A percentile compares a stretch with the other conserved stretches of the same genome.
Evolutionary conservation across 2,888 invertebrate genomes (phyloP).

Genomic region (Xestia c-nigrum): DNA sequence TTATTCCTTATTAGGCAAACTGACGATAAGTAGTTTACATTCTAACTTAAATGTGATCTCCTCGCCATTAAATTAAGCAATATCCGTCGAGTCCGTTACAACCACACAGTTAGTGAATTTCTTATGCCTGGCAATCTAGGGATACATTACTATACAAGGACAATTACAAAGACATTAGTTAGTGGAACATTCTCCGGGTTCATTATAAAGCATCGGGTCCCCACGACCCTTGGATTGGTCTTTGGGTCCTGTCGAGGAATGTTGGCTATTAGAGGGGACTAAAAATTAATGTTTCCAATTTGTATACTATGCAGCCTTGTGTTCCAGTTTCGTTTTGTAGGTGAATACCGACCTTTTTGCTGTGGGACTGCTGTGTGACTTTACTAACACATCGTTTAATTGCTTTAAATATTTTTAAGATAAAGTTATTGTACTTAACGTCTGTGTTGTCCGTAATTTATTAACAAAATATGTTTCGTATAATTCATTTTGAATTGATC

Average conservation of each 20-base stretch:
- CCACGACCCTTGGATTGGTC: slow-evolving; percentile 72
- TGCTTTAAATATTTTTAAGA: background rate
- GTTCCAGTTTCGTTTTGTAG: slow-evolving; percentile 21
- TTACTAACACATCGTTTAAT: slow-evolving; percentile 9
- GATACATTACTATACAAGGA: slow-evolving; percentile 68
- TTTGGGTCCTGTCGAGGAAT: slow-evolving; percentile 76
- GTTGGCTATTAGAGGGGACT: slow-evolving; percentile 77
- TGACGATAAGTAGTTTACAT: slow-evolving; percentile 48
- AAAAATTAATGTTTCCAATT: slow-evolving; percentile 74
- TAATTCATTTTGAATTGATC: background rate
- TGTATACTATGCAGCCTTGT: slow-evolving; percentile 56
- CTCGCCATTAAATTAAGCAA: slow-evolving; percentile 50
- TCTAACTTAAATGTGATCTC: slow-evolving; percentile 66
- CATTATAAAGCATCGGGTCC: slow-evolving; percentile 78
- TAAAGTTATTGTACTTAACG: background rate
- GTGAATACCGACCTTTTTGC: slow-evolving; percentile 45
- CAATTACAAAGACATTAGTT: slow-evolving; percentile 76
- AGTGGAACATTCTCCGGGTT: slow-evolving; percentile 75
- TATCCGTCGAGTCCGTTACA: slow-evolving; percentile 26
- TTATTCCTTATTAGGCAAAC: slow-evolving; percentile 36
- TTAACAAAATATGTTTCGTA: background rate
- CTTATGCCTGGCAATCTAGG: slow-evolving; percentile 54
- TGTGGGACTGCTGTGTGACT: background rate
- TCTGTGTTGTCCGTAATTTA: background rate
- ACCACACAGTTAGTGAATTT: slow-evolving; percentile 53